Evolutionary conservation across 2,113 vertebrate species (phyloP).

Genomic region (Hemibagrus wyckioides): DNA sequence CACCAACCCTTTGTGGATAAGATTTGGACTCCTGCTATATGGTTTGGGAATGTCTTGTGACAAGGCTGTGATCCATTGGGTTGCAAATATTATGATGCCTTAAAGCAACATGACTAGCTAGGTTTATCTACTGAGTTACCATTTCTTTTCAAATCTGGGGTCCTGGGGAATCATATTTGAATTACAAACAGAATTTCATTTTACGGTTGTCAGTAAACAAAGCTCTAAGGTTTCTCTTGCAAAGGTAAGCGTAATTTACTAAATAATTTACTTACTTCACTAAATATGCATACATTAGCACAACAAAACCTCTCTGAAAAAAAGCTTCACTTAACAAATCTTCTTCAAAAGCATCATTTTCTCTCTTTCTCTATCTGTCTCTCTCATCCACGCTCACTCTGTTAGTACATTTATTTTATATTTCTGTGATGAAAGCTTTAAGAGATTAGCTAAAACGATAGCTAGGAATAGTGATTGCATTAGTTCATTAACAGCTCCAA

Average conservation of each 20-base stretch:
- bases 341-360: neutral
- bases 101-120: neutral
- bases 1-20: neutral
- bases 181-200: neutral
- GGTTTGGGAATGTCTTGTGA: neutral
- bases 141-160: neutral
- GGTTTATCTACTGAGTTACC: neutral
- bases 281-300: neutral
- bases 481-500: neutral
- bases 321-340: neutral
- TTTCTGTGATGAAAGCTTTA: neutral
- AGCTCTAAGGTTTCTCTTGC: neutral
- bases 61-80: neutral
- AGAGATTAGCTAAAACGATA: neutral
- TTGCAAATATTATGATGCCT: neutral
- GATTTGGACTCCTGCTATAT: neutral
- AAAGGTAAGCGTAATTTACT: neutral
- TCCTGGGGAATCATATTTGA: neutral
- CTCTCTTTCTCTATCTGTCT: neutral
- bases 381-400: neutral
- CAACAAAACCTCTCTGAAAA: no score
- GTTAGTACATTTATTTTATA: neutral
- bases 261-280: neutral
- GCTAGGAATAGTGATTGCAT: neutral
- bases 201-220: neutral